Base-by-base conservation (phyloP, 2,888 invertebrate genomes). In the Caenorhabditis sulstoni region DNA sequence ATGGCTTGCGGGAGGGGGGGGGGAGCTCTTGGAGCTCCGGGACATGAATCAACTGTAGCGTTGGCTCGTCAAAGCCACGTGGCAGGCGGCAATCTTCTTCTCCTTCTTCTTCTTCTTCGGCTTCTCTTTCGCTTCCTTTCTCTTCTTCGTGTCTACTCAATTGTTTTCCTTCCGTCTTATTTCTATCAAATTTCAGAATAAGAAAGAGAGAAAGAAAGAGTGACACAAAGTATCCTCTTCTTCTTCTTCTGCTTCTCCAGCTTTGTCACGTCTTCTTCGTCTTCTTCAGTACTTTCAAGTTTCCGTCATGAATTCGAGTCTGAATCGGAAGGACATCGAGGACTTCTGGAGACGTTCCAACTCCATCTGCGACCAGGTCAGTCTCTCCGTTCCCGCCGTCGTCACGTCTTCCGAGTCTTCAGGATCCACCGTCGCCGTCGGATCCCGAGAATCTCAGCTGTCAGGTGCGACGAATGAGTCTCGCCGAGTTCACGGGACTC, bases 401-500 rank as follows among this genome's bases (percentile, higher is more conserved):
- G 41, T 2, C 41, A 44, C 37, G 29, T 16, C 18, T 41, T 29
- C 29, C 7, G 29, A 29, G 7, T 29, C 47, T 73, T 37, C 47
- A 74, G 74, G 74, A 74, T 18, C 58, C 66, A 4, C 66, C 74
- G 37, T 65, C 73, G 0, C 66, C 74, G 37, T 65, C 73, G 1
- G 59, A 64, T 23, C 66, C 71, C 1, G 78, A 78, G 22, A 62
- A 29, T 22, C 37, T 67, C 1, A 50, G 74, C 20, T 76, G 82
- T 0, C 83, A 83, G 52, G 84, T 87, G 9, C 55, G 88, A 39
- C 77, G 88, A 18, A 87, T 88, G 87, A 85, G 85, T 35, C 78
- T 88, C 4, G 86, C 86, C 45, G 88, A 88, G 52, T 88, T 86
- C 71, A 85, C 86, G 23, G 88, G 88, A 22, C 53, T 88, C n/a